These are phyloP conservation scores for Drepana arcuata DNA, from an alignment of 1,140 invertebrate species.

Conservation along the genomic window DNA sequence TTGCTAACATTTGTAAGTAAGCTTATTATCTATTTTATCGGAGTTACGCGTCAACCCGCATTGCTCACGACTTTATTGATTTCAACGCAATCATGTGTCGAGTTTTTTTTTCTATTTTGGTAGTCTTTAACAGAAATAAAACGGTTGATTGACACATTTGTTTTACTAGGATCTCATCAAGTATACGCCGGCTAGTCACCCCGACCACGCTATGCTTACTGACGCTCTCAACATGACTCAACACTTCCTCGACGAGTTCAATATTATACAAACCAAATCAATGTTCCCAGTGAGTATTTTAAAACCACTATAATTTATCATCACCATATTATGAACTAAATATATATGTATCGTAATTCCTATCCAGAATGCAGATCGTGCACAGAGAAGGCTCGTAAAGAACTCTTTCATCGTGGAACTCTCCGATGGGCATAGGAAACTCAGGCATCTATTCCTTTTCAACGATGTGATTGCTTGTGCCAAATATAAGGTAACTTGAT, in stretches of 20 bases:
- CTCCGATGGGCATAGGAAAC: slow-evolving; percentile 88
- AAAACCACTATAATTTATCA: slow-evolving; percentile 1
- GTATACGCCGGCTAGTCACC: slow-evolving; percentile 87
- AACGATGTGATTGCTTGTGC: slow-evolving; percentile 96
- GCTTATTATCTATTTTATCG: too few relatives aligned
- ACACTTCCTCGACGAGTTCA: slow-evolving; percentile 92
- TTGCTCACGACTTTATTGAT: too few relatives aligned
- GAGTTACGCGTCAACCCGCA: too few relatives aligned
- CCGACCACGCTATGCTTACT: slow-evolving; percentile 85
- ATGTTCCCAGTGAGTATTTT: slow-evolving; percentile 82
- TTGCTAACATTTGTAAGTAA: too few relatives aligned
- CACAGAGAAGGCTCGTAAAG: slow-evolving; percentile 90
- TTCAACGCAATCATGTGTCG: too few relatives aligned
- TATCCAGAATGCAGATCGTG: slow-evolving; percentile 83
- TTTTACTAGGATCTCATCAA: slow-evolving; percentile 87
- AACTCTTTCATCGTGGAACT: slow-evolving; percentile 96
- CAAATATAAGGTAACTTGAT: slow-evolving; percentile 85
- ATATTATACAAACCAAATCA: slow-evolving; percentile 88
- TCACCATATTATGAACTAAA: not conserved
- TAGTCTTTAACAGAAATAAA: too few relatives aligned
- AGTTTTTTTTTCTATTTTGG: too few relatives aligned
- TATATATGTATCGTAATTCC: too few relatives aligned
- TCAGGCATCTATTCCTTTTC: slow-evolving; percentile 94
- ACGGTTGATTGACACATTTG: too few relatives aligned
- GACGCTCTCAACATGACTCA: slow-evolving; percentile 91